Conservation (phyloP, 2,113 vertebrate species). For the Microtus ochrogaster region DNA sequence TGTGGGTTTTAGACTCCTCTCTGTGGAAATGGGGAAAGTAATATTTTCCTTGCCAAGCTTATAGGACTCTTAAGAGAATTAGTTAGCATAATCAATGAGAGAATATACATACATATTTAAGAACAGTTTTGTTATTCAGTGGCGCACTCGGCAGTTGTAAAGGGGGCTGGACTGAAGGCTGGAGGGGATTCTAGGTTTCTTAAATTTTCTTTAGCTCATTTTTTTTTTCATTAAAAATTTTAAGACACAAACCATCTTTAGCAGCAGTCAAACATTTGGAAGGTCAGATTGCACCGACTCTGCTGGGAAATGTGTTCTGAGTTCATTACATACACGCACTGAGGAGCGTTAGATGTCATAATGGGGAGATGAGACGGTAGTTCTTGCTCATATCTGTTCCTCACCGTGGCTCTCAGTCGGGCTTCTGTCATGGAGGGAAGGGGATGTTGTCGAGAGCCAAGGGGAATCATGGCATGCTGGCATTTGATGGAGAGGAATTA, state of each 20-base stretch:
- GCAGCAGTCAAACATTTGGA: slow-evolving; percentile 51
- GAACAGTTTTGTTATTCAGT: slow-evolving; percentile 17
- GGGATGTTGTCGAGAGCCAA: background rate
- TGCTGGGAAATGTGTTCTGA: slow-evolving; percentile 47
- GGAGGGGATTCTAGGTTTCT: slow-evolving; percentile 49
- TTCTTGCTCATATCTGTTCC: slow-evolving; percentile 8
- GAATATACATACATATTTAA: slow-evolving; percentile 3
- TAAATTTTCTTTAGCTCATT: slow-evolving; percentile 60
- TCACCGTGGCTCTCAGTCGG: background rate
- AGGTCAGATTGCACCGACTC: slow-evolving; percentile 66
- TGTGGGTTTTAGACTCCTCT: slow-evolving; percentile 23
- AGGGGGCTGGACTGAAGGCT: slow-evolving; percentile 49
- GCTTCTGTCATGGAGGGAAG: background rate
- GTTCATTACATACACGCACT: slow-evolving; percentile 64
- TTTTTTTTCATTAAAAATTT: background rate
- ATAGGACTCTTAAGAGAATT: slow-evolving; percentile 47
- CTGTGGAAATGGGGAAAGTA: slow-evolving; percentile 60
- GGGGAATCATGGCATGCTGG: background rate
- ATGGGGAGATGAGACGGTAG: background rate
- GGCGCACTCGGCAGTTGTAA: background rate
- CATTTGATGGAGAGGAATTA: background rate
- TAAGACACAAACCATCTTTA: slow-evolving; percentile 59
- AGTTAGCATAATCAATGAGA: slow-evolving; percentile 70
- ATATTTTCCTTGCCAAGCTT: slow-evolving; percentile 60
- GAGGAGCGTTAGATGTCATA: slow-evolving; percentile 15